Percentiles rank a stretch among this genome's conserved stretches.
These are phyloP conservation scores for Calypte anna DNA, from an alignment of 2,113 vertebrate species.

Conservation along the genomic window DNA sequence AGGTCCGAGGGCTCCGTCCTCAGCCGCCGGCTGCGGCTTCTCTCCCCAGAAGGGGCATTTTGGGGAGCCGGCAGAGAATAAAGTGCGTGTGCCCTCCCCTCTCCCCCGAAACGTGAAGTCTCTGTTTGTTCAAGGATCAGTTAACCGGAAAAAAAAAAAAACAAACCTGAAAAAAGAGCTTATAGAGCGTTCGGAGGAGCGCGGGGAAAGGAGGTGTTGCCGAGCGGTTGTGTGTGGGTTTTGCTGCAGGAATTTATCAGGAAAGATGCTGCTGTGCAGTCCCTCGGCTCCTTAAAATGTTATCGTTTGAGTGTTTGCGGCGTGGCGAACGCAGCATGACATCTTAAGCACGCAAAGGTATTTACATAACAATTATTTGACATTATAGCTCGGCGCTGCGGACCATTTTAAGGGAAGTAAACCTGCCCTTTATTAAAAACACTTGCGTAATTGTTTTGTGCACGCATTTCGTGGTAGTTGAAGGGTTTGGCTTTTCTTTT, in stretches of 20 bases:
- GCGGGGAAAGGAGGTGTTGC: not conserved
- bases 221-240: conserved; percentile 18
- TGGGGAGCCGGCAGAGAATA: not conserved
- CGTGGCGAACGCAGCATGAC: not conserved
- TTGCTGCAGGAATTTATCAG: conserved; percentile 62
- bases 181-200: not conserved
- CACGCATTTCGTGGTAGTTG: not conserved
- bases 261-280: not conserved
- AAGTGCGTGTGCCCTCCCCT: not conserved
- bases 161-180: not conserved
- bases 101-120: not conserved
- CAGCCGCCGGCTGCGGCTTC: not conserved
- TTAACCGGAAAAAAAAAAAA: not conserved
- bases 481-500: not conserved
- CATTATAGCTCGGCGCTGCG: not conserved
- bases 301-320: not conserved
- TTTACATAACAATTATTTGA: conserved; percentile 20
- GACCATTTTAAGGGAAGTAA: not conserved
- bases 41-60: rapidly evolving
- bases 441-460: conserved; percentile 25
- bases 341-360: not conserved
- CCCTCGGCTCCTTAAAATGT: not conserved
- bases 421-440: not conserved
- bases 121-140: not conserved
- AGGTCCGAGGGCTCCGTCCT: not conserved